Percentiles rank a stretch among this genome's conserved stretches.
These are phyloP conservation scores for Pelagia noctiluca DNA, from an alignment of 30 jellyfish, hydroid and myxozoan genomes.

Conservation along the genomic window DNA sequence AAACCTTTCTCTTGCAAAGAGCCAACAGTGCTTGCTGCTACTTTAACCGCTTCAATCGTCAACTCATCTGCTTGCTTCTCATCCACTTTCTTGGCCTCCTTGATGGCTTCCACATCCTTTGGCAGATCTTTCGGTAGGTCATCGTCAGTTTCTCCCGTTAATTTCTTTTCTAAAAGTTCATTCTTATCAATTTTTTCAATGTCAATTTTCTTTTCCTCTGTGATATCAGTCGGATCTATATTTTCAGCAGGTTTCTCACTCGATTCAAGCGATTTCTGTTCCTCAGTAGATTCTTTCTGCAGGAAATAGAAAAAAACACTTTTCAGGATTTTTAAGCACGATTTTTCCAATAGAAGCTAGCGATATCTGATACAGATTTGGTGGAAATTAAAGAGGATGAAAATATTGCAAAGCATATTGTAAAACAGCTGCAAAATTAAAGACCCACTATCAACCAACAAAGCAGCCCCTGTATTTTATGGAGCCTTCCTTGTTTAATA, in stretches of 20 bases:
- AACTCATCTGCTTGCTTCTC: slow-evolving; percentile 66
- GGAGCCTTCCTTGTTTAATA: too few relatives aligned
- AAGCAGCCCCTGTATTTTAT: too few relatives aligned
- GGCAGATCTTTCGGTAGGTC: slow-evolving; percentile 37
- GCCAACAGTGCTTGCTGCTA: slow-evolving; percentile 92
- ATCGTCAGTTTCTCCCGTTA: slow-evolving; percentile 33
- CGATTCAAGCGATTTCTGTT: slow-evolving; percentile 25
- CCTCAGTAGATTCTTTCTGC: slow-evolving; percentile 38
- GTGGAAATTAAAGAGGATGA: too few relatives aligned
- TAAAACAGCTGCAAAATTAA: too few relatives aligned
- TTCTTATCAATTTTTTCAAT: slow-evolving; percentile 32
- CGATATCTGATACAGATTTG: too few relatives aligned
- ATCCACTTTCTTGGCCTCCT: slow-evolving; percentile 56
- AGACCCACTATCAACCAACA: too few relatives aligned
- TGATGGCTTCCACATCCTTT: slow-evolving; percentile 41
- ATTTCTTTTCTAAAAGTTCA: slow-evolving; percentile 33
- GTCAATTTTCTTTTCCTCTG: slow-evolving; percentile 4
- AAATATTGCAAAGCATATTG: too few relatives aligned
- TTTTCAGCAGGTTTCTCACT: slow-evolving; percentile 22
- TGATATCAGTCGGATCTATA: slow-evolving; percentile 29
- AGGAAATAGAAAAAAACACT: neutral
- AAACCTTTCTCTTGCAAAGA: slow-evolving; percentile 88
- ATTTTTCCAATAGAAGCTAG: too few relatives aligned
- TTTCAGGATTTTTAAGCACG: neutral
- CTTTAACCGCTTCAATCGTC: slow-evolving; percentile 80